phyloP scores from a whole-genome alignment of 2,113 vertebrate genomes.

The Perca flavescens region DNA sequence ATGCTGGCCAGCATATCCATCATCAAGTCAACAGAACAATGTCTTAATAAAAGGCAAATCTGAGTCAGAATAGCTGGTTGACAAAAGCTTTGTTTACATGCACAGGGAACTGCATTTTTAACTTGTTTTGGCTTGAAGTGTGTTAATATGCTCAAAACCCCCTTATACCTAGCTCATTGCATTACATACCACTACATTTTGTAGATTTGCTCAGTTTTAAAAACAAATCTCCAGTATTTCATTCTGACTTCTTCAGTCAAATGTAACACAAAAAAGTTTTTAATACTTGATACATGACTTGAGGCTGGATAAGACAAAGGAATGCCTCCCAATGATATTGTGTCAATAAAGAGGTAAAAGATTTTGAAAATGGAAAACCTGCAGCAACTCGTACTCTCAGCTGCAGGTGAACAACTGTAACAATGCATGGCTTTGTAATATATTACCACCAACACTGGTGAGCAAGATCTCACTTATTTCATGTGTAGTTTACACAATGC shows the following conservation, averaged over 20 bases:
- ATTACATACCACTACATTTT: not conserved
- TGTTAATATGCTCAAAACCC: not conserved
- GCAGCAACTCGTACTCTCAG: not conserved
- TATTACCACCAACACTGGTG: not conserved
- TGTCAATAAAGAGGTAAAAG: not conserved
- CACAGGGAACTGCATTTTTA: constrained; percentile 7
- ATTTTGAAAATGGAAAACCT: not conserved
- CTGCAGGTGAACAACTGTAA: no score
- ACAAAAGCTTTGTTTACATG: constrained; percentile 18
- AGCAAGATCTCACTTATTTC: not conserved
- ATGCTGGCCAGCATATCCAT: constrained; percentile 31
- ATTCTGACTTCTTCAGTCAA: constrained; percentile 2
- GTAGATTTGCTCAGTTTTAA: not conserved
- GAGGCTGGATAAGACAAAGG: not conserved
- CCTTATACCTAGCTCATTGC: not conserved
- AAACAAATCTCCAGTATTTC: not conserved
- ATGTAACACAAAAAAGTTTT: not conserved
- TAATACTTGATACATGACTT: not conserved
- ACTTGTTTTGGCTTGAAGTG: not conserved
- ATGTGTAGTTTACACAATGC: not conserved
- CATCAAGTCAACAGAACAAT: constrained; percentile 44
- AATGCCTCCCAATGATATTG: no score
- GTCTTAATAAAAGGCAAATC: constrained; percentile 53
- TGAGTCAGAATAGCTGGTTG: not conserved
- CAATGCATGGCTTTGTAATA: no score